Conservation (phyloP, 2,888 invertebrate species). For the Campopleginae sp. region DNA sequence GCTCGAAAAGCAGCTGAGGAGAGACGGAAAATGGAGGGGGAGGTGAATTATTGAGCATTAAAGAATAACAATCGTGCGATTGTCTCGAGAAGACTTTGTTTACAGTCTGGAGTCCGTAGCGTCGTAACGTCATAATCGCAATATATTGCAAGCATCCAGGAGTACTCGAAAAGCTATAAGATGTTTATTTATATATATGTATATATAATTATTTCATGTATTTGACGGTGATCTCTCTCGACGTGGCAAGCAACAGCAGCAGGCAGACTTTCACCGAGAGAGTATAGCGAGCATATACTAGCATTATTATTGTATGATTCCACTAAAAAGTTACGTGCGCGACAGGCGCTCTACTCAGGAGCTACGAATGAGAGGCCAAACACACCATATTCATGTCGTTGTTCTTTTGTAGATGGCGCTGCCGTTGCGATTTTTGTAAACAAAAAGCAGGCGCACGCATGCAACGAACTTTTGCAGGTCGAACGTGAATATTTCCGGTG, state of each 20-base stretch:
- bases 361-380: slow-evolving; percentile 6
- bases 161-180: slow-evolving; percentile 50
- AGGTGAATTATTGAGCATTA: background rate
- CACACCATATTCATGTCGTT: background rate
- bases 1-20: background rate
- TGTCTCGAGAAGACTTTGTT: slow-evolving; percentile 2
- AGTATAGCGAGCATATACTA: background rate
- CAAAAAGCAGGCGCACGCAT: background rate
- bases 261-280: slow-evolving; percentile 65
- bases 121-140: slow-evolving; percentile 55
- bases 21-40: background rate
- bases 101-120: slow-evolving; percentile 46
- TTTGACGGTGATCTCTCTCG: slow-evolving; percentile 40
- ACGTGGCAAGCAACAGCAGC: slow-evolving; percentile 13
- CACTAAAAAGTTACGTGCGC: slow-evolving; percentile 18
- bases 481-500: slow-evolving; percentile 16
- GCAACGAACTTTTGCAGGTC: slow-evolving; percentile 6
- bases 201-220: background rate
- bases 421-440: slow-evolving; percentile 1
- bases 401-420: slow-evolving; percentile 22
- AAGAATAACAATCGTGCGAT: background rate
- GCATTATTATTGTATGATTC: slow-evolving; percentile 50
- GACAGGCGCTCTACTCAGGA: slow-evolving; percentile 13
- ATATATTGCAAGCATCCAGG: slow-evolving; percentile 46
- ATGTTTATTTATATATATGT: slow-evolving; percentile 23